Base-by-base conservation (phyloP, 2,888 invertebrate genomes). In the Thumatha senex region DNA sequence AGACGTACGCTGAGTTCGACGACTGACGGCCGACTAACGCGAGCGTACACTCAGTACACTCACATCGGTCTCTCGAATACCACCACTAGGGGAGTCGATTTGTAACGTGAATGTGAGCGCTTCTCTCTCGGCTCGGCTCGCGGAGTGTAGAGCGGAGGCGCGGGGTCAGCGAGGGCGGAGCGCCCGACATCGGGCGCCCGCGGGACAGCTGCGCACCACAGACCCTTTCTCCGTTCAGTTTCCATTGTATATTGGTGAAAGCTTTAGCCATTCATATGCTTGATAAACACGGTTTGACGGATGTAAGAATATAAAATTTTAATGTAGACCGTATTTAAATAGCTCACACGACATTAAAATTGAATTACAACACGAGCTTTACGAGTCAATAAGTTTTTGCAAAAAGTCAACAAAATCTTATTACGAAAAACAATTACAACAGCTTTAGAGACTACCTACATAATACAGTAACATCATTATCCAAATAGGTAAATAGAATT, bases 131-230 rank as follows among this genome's bases (percentile, higher is more conserved):
- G 63, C 42, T 63, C 57, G 68, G n/a, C 2, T 2, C 5, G 18
- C 67, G 54, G 73, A 67, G 66, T 67, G 76, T 73, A 72, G 71
- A 61, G 71, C 67, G 71, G 71, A 74, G 74, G 76, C 77, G 80
- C 76, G 80, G 78, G 82, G 82, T 82, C 84, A 82, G 82, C 76
- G 81, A 81, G 86, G 84, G 85, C 84, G 85, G 80, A 82, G 80
- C 82, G 76, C 82, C 80, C 69, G 80, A 62, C 76, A 67, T 63
- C 67, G 71, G 78, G 80, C 81, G 76, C 86, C 86, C 82, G 80
- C 82, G 77, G 88, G 86, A 89, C 89, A 89, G 89, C 89, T 90
- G 90, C 87, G 83, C 83, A 76, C 72, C 78, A 63, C 75, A 74
- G 82, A 86, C 89, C 87, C 88, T 86, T 89, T 89, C 86, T 86